A percentile compares a stretch with the other conserved stretches of the same genome.
Evolutionary conservation across 2,888 invertebrate genomes (phyloP).

Genomic region (Autographa pulchrina): DNA sequence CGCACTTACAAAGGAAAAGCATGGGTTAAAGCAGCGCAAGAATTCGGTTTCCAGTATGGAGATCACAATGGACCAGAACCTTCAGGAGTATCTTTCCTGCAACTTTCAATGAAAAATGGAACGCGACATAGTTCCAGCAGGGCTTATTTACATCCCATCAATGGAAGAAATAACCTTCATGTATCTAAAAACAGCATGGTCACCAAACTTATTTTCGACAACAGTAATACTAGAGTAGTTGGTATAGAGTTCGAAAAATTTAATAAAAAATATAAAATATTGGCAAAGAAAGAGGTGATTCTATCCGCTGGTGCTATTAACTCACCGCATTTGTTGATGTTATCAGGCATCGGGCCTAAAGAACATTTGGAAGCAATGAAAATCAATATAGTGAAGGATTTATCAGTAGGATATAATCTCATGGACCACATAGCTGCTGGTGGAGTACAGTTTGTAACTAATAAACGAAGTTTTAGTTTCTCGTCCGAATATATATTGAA

Average conservation of each 20-base stretch:
- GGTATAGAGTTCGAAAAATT: conserved; percentile 90
- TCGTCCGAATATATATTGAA: conserved; percentile 78
- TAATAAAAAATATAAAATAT: conserved; percentile 85
- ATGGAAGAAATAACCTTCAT: conserved; percentile 90
- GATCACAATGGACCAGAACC: conserved; percentile 91
- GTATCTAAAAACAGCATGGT: conserved; percentile 90
- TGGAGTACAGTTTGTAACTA: conserved; percentile 89
- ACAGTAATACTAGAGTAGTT: conserved; percentile 86
- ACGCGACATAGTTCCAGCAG: conserved; percentile 91
- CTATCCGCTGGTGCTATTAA: conserved; percentile 93
- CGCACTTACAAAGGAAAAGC: conserved; percentile 85
- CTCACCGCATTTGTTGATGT: conserved; percentile 94
- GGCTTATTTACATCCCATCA: conserved; percentile 91
- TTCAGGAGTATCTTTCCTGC: conserved; percentile 90
- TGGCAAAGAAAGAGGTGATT: conserved; percentile 92
- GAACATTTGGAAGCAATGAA: conserved; percentile 88
- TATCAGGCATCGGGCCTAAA: conserved; percentile 94
- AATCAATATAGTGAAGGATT: conserved; percentile 88
- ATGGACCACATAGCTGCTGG: conserved; percentile 92
- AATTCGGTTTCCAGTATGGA: conserved; percentile 89
- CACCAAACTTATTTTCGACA: conserved; percentile 89
- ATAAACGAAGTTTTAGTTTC: conserved; percentile 74
- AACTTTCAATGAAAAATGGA: conserved; percentile 91
- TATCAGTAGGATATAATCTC: conserved; percentile 91
- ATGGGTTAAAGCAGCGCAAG: conserved; percentile 90